phyloP scores from a whole-genome alignment of 2,113 vertebrate genomes.

The Solea solea region DNA sequence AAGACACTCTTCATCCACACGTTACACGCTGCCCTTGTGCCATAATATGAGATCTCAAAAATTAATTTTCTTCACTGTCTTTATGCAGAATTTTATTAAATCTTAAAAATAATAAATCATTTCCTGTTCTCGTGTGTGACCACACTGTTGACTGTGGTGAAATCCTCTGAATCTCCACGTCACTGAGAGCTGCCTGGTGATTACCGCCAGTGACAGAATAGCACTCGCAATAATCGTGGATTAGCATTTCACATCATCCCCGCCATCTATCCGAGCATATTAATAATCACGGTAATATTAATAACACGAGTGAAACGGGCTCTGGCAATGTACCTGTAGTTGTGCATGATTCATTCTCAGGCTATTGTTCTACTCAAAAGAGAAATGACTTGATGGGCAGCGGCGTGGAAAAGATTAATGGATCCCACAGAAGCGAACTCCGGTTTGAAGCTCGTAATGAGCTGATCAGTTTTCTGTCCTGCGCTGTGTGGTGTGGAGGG shows the following conservation, averaged over 20 bases:
- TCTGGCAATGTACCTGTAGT: constrained; percentile 72
- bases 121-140: too few species aligned
- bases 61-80: too few species aligned
- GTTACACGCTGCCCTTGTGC: too few species aligned
- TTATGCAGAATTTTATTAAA: too few species aligned
- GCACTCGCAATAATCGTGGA: constrained; percentile 29
- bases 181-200: not conserved
- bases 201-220: constrained; percentile 24
- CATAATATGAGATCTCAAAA: too few species aligned
- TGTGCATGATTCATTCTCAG: constrained; percentile 74
- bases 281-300: constrained; percentile 77
- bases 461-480: constrained; percentile 66
- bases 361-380: constrained; percentile 76
- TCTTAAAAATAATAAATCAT: too few species aligned
- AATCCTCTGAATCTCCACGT: too few species aligned
- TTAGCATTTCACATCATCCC: constrained; percentile 54
- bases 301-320: constrained; percentile 74
- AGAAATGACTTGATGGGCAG: constrained; percentile 52
- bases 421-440: constrained; percentile 74
- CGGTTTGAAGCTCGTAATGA: constrained; percentile 76
- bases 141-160: too few species aligned
- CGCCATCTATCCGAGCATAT: constrained; percentile 57
- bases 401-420: constrained; percentile 74
- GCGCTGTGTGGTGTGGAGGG: constrained; percentile 17
- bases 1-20: too few species aligned